Conservation (phyloP, 1,140 invertebrate species). For the Temnothorax curvispinosus region DNA sequence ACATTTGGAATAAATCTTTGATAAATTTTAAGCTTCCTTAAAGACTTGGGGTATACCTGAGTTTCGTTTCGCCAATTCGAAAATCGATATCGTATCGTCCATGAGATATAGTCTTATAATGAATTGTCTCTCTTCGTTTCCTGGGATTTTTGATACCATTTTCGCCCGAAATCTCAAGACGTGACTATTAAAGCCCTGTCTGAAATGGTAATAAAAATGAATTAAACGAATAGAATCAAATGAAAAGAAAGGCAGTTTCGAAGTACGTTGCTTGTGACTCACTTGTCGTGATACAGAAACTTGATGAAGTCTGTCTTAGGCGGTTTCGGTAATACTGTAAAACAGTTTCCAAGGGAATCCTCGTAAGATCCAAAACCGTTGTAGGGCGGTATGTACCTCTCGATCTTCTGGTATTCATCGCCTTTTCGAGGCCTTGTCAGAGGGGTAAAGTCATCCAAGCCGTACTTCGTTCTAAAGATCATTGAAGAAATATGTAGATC, state of each 20-base stretch:
- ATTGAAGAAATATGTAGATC: slow-evolving; percentile 7
- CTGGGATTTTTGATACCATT: slow-evolving; percentile 90
- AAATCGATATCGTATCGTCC: slow-evolving; percentile 94
- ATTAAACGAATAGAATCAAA: neutral
- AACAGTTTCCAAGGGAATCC: slow-evolving; percentile 94
- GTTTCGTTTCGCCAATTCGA: slow-evolving; percentile 91
- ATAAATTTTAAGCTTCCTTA: neutral
- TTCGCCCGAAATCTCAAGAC: slow-evolving; percentile 92
- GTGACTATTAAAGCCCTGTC: slow-evolving; percentile 90
- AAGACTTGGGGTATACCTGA: slow-evolving; percentile 86
- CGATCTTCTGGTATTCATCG: slow-evolving; percentile 79
- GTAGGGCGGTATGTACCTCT: slow-evolving; percentile 92
- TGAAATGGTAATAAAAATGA: slow-evolving; percentile 75
- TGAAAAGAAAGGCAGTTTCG: neutral
- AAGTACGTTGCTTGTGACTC: neutral
- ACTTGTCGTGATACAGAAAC: slow-evolving; percentile 92
- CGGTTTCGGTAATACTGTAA: slow-evolving; percentile 91
- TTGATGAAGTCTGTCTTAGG: slow-evolving; percentile 92
- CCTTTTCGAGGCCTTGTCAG: slow-evolving; percentile 84
- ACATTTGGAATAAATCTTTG: neutral
- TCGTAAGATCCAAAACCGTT: slow-evolving; percentile 95
- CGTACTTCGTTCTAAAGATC: slow-evolving; percentile 80
- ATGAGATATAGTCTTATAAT: slow-evolving; percentile 93
- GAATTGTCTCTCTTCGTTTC: slow-evolving; percentile 90
- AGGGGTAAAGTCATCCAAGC: slow-evolving; percentile 88